A percentile compares a stretch with the other conserved stretches of the same genome.
Conservation (phyloP, 1,140 invertebrate genomes). For the Lucilia sericata region DNA sequence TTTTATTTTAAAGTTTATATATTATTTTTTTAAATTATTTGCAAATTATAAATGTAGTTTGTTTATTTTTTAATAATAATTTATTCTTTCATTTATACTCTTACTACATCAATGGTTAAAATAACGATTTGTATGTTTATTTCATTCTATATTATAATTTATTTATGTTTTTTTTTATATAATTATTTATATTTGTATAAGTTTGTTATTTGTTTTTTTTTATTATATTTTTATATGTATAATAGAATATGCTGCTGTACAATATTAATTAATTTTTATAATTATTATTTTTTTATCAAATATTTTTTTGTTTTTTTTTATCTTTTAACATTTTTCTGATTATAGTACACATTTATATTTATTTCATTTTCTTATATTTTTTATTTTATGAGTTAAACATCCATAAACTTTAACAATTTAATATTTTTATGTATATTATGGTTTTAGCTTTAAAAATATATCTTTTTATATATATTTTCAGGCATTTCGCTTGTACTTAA, state of each 20-base stretch:
- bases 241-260: conserved; percentile 33
- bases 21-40: neutral
- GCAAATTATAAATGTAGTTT: neutral
- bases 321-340: conserved; percentile 4
- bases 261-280: neutral
- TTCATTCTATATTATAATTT: neutral
- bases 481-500: conserved; percentile 20
- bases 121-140: neutral
- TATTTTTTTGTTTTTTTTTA: neutral
- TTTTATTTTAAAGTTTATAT: neutral
- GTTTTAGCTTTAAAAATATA: neutral
- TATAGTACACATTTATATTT: conserved; percentile 30
- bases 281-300: conserved; percentile 24
- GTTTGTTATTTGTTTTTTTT: neutral
- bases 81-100: neutral
- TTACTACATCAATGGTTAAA: conserved; percentile 39
- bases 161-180: neutral
- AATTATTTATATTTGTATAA: neutral
- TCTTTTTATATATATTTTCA: conserved; percentile 34
- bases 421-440: conserved; percentile 3
- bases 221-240: conserved; percentile 20
- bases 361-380: conserved; percentile 34
- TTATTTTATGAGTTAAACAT: conserved; percentile 42
- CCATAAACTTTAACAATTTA: conserved; percentile 44
- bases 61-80: conserved; percentile 6